Percentiles rank a stretch among this genome's conserved stretches.
phyloP scores from a whole-genome alignment of 2,888 invertebrate species.

The Germaria angustata region DNA sequence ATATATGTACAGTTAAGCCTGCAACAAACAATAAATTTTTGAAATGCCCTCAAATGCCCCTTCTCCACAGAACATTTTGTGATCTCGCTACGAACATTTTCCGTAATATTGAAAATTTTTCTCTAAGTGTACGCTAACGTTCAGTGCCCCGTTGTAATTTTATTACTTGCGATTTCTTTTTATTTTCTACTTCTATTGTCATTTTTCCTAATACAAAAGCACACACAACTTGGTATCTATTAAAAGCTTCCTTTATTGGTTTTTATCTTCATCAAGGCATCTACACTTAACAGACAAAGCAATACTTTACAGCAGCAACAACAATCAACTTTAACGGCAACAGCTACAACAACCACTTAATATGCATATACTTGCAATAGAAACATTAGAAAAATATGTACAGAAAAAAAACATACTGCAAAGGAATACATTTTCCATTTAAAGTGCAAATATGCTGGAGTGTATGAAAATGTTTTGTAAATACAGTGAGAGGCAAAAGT shows the following conservation, averaged over 20 bases:
- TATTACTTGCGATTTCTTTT: conserved; percentile 34
- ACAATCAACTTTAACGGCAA: conserved; percentile 23
- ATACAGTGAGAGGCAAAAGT: conserved; percentile 19
- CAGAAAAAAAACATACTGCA: background rate
- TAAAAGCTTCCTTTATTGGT: conserved; percentile 66
- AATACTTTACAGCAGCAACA: conserved; percentile 22
- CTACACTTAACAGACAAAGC: conserved; percentile 54
- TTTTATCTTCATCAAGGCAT: conserved; percentile 64
- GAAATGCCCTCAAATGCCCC: no score
- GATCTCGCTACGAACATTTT: no score
- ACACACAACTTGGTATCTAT: conserved; percentile 51
- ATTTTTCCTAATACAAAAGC: conserved; percentile 41
- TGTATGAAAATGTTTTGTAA: background rate
- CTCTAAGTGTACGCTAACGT: conserved; percentile 52
- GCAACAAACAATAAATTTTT: no score
- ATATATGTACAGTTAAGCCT: no score
- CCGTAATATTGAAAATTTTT: background rate
- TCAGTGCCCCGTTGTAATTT: conserved; percentile 56
- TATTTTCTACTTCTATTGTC: conserved; percentile 40
- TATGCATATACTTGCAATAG: conserved; percentile 60
- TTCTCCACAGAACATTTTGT: no score
- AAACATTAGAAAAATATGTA: conserved; percentile 51
- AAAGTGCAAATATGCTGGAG: conserved; percentile 45
- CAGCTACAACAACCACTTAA: conserved; percentile 52
- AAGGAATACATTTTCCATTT: conserved; percentile 44